phyloP scores from a whole-genome alignment of 2,797 vertebrate species.

The Carapus acus region DNA sequence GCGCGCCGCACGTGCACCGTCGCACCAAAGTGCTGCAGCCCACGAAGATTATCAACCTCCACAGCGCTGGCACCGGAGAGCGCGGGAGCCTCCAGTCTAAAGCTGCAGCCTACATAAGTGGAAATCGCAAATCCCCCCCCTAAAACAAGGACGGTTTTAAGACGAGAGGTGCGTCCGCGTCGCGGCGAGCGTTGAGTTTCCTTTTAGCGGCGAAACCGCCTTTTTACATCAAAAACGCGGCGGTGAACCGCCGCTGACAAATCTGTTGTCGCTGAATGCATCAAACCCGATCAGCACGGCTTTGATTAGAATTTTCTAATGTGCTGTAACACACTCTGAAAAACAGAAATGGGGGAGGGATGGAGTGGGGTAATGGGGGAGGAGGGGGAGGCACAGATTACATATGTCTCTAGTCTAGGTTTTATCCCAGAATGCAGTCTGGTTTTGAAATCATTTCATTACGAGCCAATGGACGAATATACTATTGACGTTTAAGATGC shows the following conservation, averaged over 20 bases:
- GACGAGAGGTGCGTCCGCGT: conserved; percentile 33
- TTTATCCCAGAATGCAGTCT: not conserved
- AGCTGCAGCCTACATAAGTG: conserved; percentile 40
- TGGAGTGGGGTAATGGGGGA: conserved; percentile 12
- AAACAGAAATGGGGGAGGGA: too few relatives aligned
- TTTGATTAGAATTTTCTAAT: conserved; percentile 57
- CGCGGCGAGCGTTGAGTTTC: conserved; percentile 53
- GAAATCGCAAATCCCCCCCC: conserved; percentile 64
- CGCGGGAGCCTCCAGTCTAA: conserved; percentile 46
- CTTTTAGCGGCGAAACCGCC: conserved; percentile 23
- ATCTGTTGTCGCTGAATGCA: conserved; percentile 57
- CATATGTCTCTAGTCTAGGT: conserved; percentile 26
- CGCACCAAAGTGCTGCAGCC: conserved; percentile 38
- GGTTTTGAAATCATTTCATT: conserved; percentile 50
- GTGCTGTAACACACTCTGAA: conserved; percentile 38
- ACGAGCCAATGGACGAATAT: conserved; percentile 43
- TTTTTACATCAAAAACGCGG: not conserved
- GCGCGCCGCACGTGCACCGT: conserved; percentile 11
- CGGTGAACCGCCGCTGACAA: conserved; percentile 35
- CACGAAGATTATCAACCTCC: conserved; percentile 64
- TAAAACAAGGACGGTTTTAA: conserved; percentile 61
- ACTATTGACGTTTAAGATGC: conserved; percentile 45
- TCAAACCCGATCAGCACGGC: conserved; percentile 53
- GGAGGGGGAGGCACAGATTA: conserved; percentile 18
- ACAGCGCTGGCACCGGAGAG: conserved; percentile 56